Evolutionary conservation across 2,797 vertebrate genomes (phyloP).

Genomic region (Melopsittacus undulatus): DNA sequence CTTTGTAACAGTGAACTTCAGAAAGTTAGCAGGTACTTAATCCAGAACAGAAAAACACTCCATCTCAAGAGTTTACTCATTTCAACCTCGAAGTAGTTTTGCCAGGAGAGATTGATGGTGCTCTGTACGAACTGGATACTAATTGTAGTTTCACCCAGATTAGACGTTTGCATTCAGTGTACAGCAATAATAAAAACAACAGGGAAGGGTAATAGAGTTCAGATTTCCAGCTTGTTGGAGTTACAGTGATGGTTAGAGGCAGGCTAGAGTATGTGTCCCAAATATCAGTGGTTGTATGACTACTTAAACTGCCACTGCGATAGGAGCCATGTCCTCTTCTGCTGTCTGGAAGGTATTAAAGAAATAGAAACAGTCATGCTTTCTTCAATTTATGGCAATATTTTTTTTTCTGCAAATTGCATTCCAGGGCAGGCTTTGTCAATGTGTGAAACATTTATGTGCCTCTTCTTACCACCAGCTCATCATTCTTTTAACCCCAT

Average conservation of each 20-base stretch:
- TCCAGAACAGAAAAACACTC: not conserved
- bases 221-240: not conserved
- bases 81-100: not conserved
- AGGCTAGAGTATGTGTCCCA: not conserved
- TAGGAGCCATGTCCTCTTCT: not conserved
- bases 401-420: slow-evolving; percentile 42
- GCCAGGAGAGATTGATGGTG: not conserved
- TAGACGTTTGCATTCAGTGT: not conserved
- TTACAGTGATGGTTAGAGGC: not conserved
- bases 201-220: not conserved
- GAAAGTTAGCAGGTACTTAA: not conserved
- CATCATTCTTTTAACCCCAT: slow-evolving; percentile 44
- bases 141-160: not conserved
- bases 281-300: not conserved
- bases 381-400: slow-evolving; percentile 44
- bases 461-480: slow-evolving; percentile 2
- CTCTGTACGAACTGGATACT: not conserved
- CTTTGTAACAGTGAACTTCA: not conserved
- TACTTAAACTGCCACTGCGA: not conserved
- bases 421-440: slow-evolving; percentile 24
- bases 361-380: slow-evolving; percentile 43
- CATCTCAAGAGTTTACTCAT: not conserved
- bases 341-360: slow-evolving; percentile 60
- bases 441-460: slow-evolving; percentile 28
- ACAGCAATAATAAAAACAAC: not conserved